Percentiles rank a stretch among this genome's conserved stretches.
Conservation (phyloP, 2,113 vertebrate species). For the Peromyscus polionotus region DNA sequence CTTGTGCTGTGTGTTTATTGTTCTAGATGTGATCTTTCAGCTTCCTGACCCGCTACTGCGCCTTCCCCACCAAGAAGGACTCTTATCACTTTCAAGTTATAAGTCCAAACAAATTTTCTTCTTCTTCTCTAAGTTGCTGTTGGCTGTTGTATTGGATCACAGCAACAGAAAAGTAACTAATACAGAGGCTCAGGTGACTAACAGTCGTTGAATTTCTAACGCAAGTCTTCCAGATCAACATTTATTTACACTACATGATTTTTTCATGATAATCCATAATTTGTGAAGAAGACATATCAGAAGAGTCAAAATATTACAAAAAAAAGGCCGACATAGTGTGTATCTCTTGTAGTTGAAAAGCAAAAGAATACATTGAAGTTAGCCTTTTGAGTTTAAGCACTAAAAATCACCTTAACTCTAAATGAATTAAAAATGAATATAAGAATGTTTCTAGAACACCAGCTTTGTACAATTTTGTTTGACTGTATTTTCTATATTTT, state of each 20-base stretch:
- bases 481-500: neutral
- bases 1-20: neutral
- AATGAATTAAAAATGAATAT: slow-evolving; percentile 36
- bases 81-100: neutral
- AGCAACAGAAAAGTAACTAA: neutral
- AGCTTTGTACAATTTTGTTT: neutral
- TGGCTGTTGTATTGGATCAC: neutral
- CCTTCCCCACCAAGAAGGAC: neutral
- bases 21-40: neutral
- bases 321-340: neutral
- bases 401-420: slow-evolving; percentile 9
- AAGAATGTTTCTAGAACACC: neutral
- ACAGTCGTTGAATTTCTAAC: neutral
- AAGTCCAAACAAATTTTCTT: neutral
- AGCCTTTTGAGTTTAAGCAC: neutral
- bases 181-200: neutral
- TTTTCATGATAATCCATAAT: neutral
- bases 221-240: neutral
- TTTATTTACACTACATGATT: neutral
- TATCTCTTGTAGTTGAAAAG: neutral
- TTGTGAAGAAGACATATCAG: slow-evolving; percentile 6
- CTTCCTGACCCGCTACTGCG: neutral
- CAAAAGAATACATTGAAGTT: neutral
- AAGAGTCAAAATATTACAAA: neutral
- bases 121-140: neutral